Conservation (phyloP, 1,140 invertebrate species). For the Drosophila mayri region DNA sequence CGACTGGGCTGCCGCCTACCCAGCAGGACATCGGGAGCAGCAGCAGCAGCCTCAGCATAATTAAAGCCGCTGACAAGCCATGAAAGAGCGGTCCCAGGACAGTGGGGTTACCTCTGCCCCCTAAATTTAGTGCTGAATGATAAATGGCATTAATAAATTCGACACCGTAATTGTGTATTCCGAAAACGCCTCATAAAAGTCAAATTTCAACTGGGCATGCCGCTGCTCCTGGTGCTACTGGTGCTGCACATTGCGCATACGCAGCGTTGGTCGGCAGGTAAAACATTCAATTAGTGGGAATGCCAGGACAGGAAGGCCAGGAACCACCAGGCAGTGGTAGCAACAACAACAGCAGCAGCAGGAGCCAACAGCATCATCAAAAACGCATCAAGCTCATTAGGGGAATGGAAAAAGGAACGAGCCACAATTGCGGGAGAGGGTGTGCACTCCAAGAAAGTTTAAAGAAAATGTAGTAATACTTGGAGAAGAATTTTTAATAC, state of each 20-base stretch:
- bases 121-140: slow-evolving; percentile 38
- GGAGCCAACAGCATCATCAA: slow-evolving; percentile 74
- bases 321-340: slow-evolving; percentile 2
- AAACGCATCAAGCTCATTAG: slow-evolving; percentile 80
- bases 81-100: slow-evolving; percentile 17
- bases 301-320: slow-evolving; percentile 12
- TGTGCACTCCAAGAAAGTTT: slow-evolving; percentile 4
- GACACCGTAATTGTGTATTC: slow-evolving; percentile 66
- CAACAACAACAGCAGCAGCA: slow-evolving; percentile 25
- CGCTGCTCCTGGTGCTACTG: neutral
- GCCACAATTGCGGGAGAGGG: neutral
- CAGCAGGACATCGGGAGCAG: slow-evolving; percentile 51
- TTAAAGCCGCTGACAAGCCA: slow-evolving; percentile 66
- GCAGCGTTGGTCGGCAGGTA: slow-evolving; percentile 46
- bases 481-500: neutral
- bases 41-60: slow-evolving; percentile 45
- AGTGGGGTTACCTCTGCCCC: slow-evolving; percentile 9
- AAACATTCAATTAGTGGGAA: slow-evolving; percentile 70
- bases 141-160: slow-evolving; percentile 76
- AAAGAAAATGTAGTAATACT: too few relatives aligned
- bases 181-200: slow-evolving; percentile 61
- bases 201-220: slow-evolving; percentile 31
- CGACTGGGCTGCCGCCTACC: slow-evolving; percentile 21
- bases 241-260: slow-evolving; percentile 67
- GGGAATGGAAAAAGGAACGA: slow-evolving; percentile 22